Conservation (phyloP, 2,888 invertebrate genomes). For the Saturnia pavonia region DNA sequence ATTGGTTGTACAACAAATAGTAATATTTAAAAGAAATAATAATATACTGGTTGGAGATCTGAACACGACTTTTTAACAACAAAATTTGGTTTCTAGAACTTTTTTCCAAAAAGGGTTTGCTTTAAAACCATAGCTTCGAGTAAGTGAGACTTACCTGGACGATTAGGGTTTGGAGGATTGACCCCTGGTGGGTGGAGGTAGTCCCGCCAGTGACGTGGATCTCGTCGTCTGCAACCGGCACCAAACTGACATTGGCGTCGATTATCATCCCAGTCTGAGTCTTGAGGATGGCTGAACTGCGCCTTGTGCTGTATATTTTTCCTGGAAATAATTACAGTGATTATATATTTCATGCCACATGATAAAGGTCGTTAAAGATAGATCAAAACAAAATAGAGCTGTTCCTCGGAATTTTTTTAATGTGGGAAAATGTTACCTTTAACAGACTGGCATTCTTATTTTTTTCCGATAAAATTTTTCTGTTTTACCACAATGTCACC, state of each 20-base stretch:
- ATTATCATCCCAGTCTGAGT: conserved; percentile 80
- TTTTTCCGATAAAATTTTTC: too few relatives aligned
- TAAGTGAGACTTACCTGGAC: conserved; percentile 28
- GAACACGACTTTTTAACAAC: background rate
- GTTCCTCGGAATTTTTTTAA: background rate
- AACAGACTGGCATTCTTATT: too few relatives aligned
- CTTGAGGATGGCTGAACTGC: conserved; percentile 84
- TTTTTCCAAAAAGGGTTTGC: background rate
- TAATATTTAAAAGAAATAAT: too few relatives aligned
- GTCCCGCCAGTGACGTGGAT: conserved; percentile 79
- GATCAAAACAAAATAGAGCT: too few relatives aligned
- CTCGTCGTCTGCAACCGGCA: conserved; percentile 77
- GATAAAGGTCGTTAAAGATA: too few relatives aligned
- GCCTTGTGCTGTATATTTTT: conserved; percentile 82
- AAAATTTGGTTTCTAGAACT: background rate
- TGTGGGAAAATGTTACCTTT: background rate
- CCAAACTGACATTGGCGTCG: conserved; percentile 83
- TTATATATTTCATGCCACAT: too few relatives aligned
- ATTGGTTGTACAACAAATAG: too few relatives aligned
- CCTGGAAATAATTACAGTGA: conserved; percentile 56
- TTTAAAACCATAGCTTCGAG: background rate
- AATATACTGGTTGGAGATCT: too few relatives aligned
- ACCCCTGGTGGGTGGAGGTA: conserved; percentile 74
- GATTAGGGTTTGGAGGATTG: conserved; percentile 17
- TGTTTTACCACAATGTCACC: too few relatives aligned